phyloP scores from a whole-genome alignment of 1,140 invertebrate genomes.

The Pseudachorutes palmiensis region DNA sequence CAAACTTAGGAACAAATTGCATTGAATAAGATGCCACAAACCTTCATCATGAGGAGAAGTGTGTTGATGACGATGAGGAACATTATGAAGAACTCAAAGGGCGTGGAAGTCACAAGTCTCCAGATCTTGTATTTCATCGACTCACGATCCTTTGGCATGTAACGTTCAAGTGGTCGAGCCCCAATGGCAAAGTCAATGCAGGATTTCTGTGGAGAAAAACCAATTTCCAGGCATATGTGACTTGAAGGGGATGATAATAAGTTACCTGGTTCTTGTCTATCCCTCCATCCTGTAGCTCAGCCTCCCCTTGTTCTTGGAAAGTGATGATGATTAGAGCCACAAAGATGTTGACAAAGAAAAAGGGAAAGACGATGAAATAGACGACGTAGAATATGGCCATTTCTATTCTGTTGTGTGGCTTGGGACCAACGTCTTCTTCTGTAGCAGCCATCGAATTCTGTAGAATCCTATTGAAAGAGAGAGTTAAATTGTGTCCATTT shows the following conservation, averaged over 20 bases:
- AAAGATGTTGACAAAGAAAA: constrained; percentile 99
- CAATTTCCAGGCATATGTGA: neutral
- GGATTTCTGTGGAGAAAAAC: constrained; percentile 78
- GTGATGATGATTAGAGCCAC: constrained; percentile 99
- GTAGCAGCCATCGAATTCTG: constrained; percentile 99
- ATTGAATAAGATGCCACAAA: too few relatives aligned
- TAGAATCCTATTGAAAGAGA: constrained; percentile 63
- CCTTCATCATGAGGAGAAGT: constrained; percentile 98
- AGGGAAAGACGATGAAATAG: constrained; percentile 99
- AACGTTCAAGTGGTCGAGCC: constrained; percentile 91
- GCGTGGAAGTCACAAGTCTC: constrained; percentile 78
- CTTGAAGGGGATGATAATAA: neutral
- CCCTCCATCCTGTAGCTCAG: constrained; percentile 97
- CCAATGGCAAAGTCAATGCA: constrained; percentile 99
- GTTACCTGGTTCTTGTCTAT: constrained; percentile 99
- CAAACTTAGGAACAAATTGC: too few relatives aligned
- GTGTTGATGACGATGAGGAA: constrained; percentile 98
- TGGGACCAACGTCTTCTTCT: constrained; percentile 90
- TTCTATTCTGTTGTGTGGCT: constrained; percentile 97
- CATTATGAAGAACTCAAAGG: constrained; percentile 99
- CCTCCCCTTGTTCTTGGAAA: constrained; percentile 99
- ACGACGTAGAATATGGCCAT: constrained; percentile 99
- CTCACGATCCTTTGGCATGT: constrained; percentile 97
- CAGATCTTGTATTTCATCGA: constrained; percentile 93
- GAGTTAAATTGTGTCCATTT: constrained; percentile 1